phyloP scores from a whole-genome alignment of 2,888 invertebrate species.

The Dynastes hyllus region DNA sequence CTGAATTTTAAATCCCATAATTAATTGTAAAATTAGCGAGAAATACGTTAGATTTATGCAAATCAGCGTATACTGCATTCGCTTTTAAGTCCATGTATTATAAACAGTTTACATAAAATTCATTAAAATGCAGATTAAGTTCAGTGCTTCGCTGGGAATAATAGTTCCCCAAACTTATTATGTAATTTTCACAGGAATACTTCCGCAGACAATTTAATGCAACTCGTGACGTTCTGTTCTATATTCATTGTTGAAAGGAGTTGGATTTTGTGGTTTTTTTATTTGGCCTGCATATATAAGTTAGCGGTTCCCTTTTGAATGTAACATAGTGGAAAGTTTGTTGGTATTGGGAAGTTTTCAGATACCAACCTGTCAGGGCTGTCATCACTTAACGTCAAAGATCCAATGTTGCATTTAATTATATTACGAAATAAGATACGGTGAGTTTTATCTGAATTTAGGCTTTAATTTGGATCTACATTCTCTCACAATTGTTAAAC shows the following conservation, averaged over 20 bases:
- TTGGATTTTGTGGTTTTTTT: not conserved
- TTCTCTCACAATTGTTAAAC: too few species aligned
- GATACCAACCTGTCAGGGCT: too few species aligned
- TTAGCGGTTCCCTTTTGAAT: too few species aligned
- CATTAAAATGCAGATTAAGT: conserved; percentile 55
- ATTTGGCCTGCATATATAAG: too few species aligned
- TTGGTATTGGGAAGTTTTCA: too few species aligned
- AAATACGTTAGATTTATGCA: conserved; percentile 45
- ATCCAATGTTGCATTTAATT: too few species aligned
- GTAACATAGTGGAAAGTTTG: not conserved
- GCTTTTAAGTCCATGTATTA: conserved; percentile 47
- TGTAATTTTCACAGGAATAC: conserved; percentile 23
- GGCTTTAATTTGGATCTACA: too few species aligned
- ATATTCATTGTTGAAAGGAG: not conserved
- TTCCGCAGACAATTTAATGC: not conserved
- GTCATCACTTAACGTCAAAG: too few species aligned
- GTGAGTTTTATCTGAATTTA: too few species aligned
- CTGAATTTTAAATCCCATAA: conserved; percentile 46
- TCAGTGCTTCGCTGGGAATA: conserved; percentile 9
- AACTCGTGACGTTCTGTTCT: not conserved
- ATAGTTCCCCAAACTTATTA: conserved; percentile 31
- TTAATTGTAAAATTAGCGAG: conserved; percentile 43
- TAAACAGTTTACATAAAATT: conserved; percentile 55
- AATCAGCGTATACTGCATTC: conserved; percentile 28
- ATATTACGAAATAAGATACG: too few species aligned